phyloP scores from a whole-genome alignment of 2,888 invertebrate species.

The Serripes groenlandicus region DNA sequence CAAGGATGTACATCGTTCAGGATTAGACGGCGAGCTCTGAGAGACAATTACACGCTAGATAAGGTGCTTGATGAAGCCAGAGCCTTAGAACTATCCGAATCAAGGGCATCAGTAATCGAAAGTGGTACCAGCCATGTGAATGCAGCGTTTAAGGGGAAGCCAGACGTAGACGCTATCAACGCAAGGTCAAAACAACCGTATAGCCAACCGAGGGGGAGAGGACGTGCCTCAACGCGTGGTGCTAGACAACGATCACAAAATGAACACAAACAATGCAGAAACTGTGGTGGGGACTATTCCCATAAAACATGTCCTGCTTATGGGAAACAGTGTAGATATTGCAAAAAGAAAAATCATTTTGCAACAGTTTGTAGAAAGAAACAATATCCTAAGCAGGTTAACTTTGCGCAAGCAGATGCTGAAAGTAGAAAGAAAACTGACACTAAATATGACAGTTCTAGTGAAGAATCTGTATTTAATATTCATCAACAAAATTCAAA shows the following conservation, averaged over 20 bases:
- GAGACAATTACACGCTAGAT: no score
- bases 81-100: slow-evolving; percentile 46
- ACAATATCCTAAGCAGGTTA: neutral
- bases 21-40: slow-evolving; percentile 26
- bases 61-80: no score
- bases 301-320: slow-evolving; percentile 25
- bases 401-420: neutral
- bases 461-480: slow-evolving; percentile 42
- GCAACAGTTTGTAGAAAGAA: slow-evolving; percentile 17
- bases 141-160: neutral
- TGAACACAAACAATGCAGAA: no score
- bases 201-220: no score
- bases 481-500: slow-evolving; percentile 24
- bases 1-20: slow-evolving; percentile 44
- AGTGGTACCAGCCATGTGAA: neutral
- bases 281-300: slow-evolving; percentile 31
- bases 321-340: slow-evolving; percentile 32
- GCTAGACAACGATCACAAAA: no score
- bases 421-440: neutral
- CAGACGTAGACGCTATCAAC: no score
- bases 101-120: slow-evolving; percentile 37
- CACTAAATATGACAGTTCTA: neutral
- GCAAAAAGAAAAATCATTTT: slow-evolving; percentile 34
- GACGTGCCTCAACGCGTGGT: no score
- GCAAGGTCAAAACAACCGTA: no score